These are phyloP conservation scores for Harlomillsia oculata DNA, from an alignment of 1,140 invertebrate species.

Conservation along the genomic window DNA sequence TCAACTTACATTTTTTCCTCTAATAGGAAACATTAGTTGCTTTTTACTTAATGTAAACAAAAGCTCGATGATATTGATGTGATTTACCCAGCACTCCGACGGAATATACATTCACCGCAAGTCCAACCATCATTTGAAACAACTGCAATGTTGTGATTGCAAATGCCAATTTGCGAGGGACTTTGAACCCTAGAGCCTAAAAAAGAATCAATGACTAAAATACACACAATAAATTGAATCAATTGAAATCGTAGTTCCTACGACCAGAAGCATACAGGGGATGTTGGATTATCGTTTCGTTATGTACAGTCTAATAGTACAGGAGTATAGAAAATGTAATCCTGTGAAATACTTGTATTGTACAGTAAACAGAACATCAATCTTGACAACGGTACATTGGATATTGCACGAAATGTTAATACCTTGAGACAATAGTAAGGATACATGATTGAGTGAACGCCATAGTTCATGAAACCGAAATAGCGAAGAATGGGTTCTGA, in stretches of 20 bases:
- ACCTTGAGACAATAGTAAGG: constrained; percentile 16
- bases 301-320: too few species aligned
- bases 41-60: neutral
- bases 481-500: constrained; percentile 14
- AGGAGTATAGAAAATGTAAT: too few species aligned
- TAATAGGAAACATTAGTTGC: too few species aligned
- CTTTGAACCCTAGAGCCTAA: constrained; percentile 4
- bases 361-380: neutral
- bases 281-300: too few species aligned
- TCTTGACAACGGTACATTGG: neutral
- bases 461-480: constrained; percentile 20
- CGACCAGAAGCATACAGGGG: too few species aligned
- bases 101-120: constrained; percentile 14
- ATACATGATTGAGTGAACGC: constrained; percentile 17
- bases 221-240: neutral
- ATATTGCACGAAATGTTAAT: neutral
- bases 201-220: neutral
- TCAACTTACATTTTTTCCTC: too few species aligned
- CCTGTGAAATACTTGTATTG: too few species aligned
- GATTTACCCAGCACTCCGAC: constrained; percentile 6
- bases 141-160: constrained; percentile 11
- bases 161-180: constrained; percentile 4
- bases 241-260: too few species aligned
- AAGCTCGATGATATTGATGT: neutral
- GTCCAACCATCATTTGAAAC: constrained; percentile 9